Evolutionary conservation across 2,113 vertebrate species (phyloP), one percentile per base, ranked within the genome.

Genomic region (Oryzias woworae): DNA sequence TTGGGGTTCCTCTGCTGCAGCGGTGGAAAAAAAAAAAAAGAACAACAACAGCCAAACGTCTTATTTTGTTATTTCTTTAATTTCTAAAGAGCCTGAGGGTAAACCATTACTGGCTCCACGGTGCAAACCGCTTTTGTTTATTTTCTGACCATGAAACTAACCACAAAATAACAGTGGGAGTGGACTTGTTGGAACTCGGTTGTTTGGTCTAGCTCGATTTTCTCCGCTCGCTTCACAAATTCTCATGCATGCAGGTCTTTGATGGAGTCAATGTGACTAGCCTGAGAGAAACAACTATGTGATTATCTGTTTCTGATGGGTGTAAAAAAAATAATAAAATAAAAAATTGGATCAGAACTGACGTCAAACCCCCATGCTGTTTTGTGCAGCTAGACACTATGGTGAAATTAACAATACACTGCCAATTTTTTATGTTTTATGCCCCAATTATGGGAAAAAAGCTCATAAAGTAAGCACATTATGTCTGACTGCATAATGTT

Each of bases 61-160:
- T 85, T 89, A 84, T 88, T 90, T 82, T 87, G 83, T 90, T 91
- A 85, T 90, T 90, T 90, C 83, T 90, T 74, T 86, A 80, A 90
- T 91, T 86, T 90, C 84, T 70, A 63, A 82, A 87, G 89, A 82
- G 74, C 87, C 85, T 66, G 77, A 80, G 89, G 87, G 89, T 88
- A 87, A 89, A 87, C 86, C 75, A 66, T 90, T 90, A 84, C 87
- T 85, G 89, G 86, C 85, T 90, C 88, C 85, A 81, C 78, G 57
- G 80, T 83, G 83, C 71, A 78, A 88, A 87, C 87, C 84, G 14
- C 85, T 77, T 82, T 86, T 91, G 90, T 91, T 92, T 92, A 87
- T 92, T 90, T 90, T 90, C 80, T 90, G 86, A 91, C 87, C 87
- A 91, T 92, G 87, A 91, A 91, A 91, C 88, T 78, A 85, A 91